phyloP scores from a whole-genome alignment of 1,140 invertebrate species.

The Drosophila nigromelanica region DNA sequence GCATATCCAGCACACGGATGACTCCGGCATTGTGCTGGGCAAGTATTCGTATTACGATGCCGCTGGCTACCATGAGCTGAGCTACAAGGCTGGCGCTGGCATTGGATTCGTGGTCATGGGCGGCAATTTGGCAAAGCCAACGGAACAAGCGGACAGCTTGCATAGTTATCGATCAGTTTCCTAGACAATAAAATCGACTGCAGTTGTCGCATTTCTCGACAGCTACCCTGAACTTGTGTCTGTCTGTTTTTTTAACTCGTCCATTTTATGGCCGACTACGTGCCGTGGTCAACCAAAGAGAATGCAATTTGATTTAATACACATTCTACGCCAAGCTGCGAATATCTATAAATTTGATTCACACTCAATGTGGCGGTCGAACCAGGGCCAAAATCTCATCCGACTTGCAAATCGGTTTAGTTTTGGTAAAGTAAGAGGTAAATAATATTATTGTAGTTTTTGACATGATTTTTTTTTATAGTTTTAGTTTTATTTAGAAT shows the following conservation, averaged over 20 bases:
- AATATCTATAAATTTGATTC: no score
- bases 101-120: constrained; percentile 77
- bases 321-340: neutral
- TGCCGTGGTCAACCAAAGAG: constrained; percentile 6
- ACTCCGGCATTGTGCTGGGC: constrained; percentile 87
- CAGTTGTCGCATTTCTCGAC: neutral
- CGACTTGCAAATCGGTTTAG: no score
- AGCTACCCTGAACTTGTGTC: neutral
- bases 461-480: no score
- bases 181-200: constrained; percentile 24
- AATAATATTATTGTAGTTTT: no score
- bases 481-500: no score
- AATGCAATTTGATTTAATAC: constrained; percentile 1
- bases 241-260: neutral
- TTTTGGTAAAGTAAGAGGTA: no score
- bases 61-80: constrained; percentile 71
- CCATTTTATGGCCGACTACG: neutral
- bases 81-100: constrained; percentile 71
- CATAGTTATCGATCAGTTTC: constrained; percentile 40
- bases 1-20: constrained; percentile 88
- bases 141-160: constrained; percentile 32
- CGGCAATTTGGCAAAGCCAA: constrained; percentile 66
- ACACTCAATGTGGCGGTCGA: no score
- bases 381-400: no score
- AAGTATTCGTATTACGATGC: no score